Percentiles rank a stretch among this genome's conserved stretches.
Evolutionary conservation across 2,797 vertebrate genomes (phyloP).

Genomic region (Falco berigora): DNA sequence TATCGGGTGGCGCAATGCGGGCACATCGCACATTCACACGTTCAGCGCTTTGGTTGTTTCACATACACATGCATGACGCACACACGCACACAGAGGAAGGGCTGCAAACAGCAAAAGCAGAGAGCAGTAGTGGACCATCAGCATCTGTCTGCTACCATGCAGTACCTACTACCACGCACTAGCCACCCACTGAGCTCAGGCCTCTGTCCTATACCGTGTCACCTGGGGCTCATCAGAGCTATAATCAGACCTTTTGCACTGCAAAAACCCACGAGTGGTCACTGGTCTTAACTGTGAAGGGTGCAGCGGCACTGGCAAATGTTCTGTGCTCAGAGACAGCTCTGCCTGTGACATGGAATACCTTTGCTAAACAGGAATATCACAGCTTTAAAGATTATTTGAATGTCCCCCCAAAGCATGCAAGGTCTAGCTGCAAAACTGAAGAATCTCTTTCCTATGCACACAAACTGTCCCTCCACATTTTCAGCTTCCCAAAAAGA

Average conservation of each 20-base stretch:
- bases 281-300: not conserved
- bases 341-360: not conserved
- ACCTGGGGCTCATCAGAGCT: not conserved
- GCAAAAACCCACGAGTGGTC: not conserved
- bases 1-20: rapidly evolving
- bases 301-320: not conserved
- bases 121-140: not conserved
- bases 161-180: rapidly evolving
- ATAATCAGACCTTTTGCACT: not conserved
- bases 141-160: not conserved
- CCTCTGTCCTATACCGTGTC: not conserved
- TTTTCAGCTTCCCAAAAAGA: not conserved
- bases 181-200: not conserved
- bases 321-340: not conserved
- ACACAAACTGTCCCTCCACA: not conserved
- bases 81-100: not conserved
- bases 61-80: rapidly evolving
- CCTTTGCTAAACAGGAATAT: not conserved
- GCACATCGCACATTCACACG: rapidly evolving
- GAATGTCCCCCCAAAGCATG: not conserved
- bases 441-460: not conserved
- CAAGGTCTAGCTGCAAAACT: not conserved
- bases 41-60: not conserved
- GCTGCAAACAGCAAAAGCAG: not conserved
- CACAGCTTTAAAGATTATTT: not conserved